Base-by-base conservation (phyloP, 2,888 invertebrate genomes). In the Galeruca laticollis region DNA sequence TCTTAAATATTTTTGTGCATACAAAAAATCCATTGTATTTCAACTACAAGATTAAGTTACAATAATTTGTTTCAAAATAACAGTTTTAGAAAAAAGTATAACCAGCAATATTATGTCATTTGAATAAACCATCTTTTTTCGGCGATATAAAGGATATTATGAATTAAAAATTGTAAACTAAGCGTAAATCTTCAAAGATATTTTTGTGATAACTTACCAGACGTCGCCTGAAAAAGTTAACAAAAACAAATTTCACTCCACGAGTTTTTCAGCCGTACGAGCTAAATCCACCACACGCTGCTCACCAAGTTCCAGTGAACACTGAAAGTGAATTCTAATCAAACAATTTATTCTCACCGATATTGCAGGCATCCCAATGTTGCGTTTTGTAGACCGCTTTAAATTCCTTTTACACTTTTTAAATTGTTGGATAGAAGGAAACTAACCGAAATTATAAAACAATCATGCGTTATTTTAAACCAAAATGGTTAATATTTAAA, bases 271-370 rank as follows among this genome's bases (percentile, higher is more conserved):
- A 52, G 52, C 26, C 26, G 26, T 26, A 26, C 4, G 13, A 26
- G 26, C 52, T 21, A 26, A 13, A 10, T 8, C 52, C 52, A 10
- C 52, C 52, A 10, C 52, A 5, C 52, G 21, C 26, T 26, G 21
- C 10, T 5, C 52, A 26, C 52, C 4, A 52, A 52, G 52, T 52
- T 26, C 26, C 15, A 52, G 26, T 26, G 52, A 52, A 52, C 8
- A 52, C 52, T 52, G 52, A 52, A 52, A 52, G 52, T 52, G 52
- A 52, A 52, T 52, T 26, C 52, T 26, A 52, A 52, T 52, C 26
- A 52, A 52, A 51, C 49, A 51, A 51, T 51, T 43, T 43, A 8
- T 43, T 51, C 49, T 51, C 49, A 51, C 49, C 52, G 26, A 26
- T 52, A 52, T n/a, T 26, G 26, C 52, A 52, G 11, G 52, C 52